A percentile compares a stretch with the other conserved stretches of the same genome.
These are phyloP conservation scores for Dicycla oo DNA, from an alignment of 2,888 invertebrate genomes.

Conservation along the genomic window DNA sequence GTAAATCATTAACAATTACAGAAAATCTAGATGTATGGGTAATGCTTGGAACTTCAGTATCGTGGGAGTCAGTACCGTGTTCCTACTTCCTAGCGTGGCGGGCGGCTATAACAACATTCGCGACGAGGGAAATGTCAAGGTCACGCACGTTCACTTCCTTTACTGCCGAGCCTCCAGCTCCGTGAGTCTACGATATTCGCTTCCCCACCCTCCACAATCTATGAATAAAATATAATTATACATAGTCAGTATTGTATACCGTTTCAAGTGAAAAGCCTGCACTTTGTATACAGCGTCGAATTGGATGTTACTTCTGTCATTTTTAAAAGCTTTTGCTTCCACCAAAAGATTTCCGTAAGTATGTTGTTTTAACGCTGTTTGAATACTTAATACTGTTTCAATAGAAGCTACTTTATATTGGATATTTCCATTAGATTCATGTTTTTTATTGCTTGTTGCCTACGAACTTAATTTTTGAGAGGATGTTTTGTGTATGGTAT, in stretches of 20 bases:
- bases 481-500: neutral
- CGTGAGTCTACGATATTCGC: slow-evolving; percentile 68
- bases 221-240: neutral
- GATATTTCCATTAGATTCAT: slow-evolving; percentile 33
- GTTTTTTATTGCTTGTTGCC: slow-evolving; percentile 20
- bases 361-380: slow-evolving; percentile 25
- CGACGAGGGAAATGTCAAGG: slow-evolving; percentile 88
- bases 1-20: slow-evolving; percentile 3
- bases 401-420: slow-evolving; percentile 14
- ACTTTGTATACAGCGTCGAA: slow-evolving; percentile 7
- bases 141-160: slow-evolving; percentile 87
- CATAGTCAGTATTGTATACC: slow-evolving; percentile 5
- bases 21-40: slow-evolving; percentile 48
- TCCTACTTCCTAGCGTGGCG: slow-evolving; percentile 66
- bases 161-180: slow-evolving; percentile 56
- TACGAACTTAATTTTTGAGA: slow-evolving; percentile 1
- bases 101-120: slow-evolving; percentile 73
- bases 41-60: slow-evolving; percentile 60
- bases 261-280: slow-evolving; percentile 28
- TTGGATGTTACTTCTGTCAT: slow-evolving; percentile 20
- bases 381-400: slow-evolving; percentile 30
- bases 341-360: slow-evolving; percentile 22
- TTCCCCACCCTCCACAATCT: slow-evolving; percentile 49
- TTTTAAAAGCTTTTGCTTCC: slow-evolving; percentile 22
- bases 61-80: slow-evolving; percentile 66